These are phyloP conservation scores for Lithosia quadra DNA, from an alignment of 2,888 invertebrate species.

Conservation along the genomic window DNA sequence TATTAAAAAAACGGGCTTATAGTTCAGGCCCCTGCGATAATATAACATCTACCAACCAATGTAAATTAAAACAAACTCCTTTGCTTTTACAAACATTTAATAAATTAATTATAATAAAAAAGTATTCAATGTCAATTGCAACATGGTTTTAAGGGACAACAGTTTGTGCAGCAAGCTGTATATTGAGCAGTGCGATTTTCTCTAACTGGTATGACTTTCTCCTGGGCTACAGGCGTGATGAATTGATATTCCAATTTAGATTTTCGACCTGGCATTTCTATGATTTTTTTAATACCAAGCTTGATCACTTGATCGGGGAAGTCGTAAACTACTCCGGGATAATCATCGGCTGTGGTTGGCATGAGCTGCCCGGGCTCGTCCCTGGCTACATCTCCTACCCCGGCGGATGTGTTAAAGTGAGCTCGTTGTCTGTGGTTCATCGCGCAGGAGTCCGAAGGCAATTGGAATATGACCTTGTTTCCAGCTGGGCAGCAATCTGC, in stretches of 20 bases:
- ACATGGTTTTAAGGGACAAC: slow-evolving; percentile 53
- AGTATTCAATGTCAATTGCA: slow-evolving; percentile 17
- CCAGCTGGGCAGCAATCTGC: slow-evolving; percentile 85
- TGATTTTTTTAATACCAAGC: slow-evolving; percentile 71
- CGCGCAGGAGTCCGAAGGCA: slow-evolving; percentile 76
- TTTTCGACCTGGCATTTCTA: slow-evolving; percentile 78
- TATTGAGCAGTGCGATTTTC: slow-evolving; percentile 79
- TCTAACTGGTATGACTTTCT: slow-evolving; percentile 66
- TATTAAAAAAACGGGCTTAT: slow-evolving; percentile 15
- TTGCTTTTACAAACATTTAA: slow-evolving; percentile 43
- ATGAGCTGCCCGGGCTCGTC: slow-evolving; percentile 75
- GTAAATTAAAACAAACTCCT: slow-evolving; percentile 27
- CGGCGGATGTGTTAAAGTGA: slow-evolving; percentile 78
- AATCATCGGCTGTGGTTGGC: slow-evolving; percentile 65
- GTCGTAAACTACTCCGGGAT: slow-evolving; percentile 76
- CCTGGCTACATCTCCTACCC: slow-evolving; percentile 75
- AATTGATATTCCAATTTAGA: slow-evolving; percentile 80
- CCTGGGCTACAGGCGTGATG: slow-evolving; percentile 64
- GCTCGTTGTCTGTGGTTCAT: slow-evolving; percentile 77
- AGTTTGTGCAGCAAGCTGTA: slow-evolving; percentile 58
- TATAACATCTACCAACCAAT: slow-evolving; percentile 27
- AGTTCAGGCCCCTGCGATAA: slow-evolving; percentile 20
- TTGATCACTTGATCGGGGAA: slow-evolving; percentile 77
- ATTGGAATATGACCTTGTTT: slow-evolving; percentile 82
- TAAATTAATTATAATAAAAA: slow-evolving; percentile 30